These are phyloP conservation scores for Coenobita brevimanus DNA, from an alignment of 1,140 invertebrate genomes.

Conservation along the genomic window DNA sequence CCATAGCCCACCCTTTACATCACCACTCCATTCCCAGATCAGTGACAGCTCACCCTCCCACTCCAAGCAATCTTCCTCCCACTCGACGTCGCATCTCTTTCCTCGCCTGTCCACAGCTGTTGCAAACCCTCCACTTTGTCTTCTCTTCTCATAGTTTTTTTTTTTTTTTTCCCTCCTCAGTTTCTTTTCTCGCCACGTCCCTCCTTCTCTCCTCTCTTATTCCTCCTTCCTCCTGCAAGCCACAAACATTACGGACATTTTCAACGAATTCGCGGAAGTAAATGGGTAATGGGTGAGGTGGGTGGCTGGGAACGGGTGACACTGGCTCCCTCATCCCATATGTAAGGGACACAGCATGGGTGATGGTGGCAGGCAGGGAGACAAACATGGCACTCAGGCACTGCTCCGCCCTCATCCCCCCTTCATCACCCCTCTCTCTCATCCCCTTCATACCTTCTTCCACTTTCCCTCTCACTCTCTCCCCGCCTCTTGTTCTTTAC, in stretches of 20 bases:
- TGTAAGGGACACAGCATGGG: slow-evolving; percentile 55
- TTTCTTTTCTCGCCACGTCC: background rate
- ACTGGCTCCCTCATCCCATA: slow-evolving; percentile 56
- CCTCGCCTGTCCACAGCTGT: background rate
- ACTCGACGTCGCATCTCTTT: background rate
- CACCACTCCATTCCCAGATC: too few relatives aligned
- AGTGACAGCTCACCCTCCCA: too few relatives aligned
- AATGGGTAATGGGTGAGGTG: slow-evolving; percentile 44
- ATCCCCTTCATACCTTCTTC: background rate
- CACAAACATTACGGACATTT: slow-evolving; percentile 3
- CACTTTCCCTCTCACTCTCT: slow-evolving; percentile 4
- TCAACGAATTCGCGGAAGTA: slow-evolving; percentile 12
- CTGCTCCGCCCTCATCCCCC: background rate
- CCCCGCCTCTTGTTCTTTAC: background rate
- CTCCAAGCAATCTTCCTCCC: too few relatives aligned
- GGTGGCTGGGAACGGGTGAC: slow-evolving; percentile 10
- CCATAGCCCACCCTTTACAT: too few relatives aligned
- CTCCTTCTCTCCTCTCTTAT: background rate
- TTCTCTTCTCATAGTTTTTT: background rate
- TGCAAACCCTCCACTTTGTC: slow-evolving; percentile 3
- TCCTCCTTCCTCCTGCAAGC: background rate
- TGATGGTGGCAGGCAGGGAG: slow-evolving; percentile 14
- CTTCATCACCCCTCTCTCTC: background rate
- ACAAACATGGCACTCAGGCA: slow-evolving; percentile 12
- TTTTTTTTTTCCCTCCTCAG: background rate